Evolutionary conservation across 1,140 invertebrate genomes (phyloP).

Genomic region (Zeugodacus cucurbitae): DNA sequence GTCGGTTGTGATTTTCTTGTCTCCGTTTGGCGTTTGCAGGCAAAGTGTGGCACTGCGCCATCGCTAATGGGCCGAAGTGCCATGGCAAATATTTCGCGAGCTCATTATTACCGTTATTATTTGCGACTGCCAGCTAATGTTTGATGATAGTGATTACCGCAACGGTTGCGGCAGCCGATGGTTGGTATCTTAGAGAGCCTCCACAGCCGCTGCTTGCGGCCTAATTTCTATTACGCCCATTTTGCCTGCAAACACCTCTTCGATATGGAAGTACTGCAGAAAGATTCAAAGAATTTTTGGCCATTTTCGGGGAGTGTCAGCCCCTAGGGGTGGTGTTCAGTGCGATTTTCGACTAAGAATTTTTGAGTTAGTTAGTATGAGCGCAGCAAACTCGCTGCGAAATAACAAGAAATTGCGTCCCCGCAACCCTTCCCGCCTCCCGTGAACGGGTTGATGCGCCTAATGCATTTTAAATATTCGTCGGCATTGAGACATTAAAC

Average conservation of each 20-base stretch:
- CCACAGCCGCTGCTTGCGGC: neutral
- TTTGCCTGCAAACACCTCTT: neutral
- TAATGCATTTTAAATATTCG: conserved; percentile 34
- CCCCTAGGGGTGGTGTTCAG: neutral
- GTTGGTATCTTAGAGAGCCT: neutral
- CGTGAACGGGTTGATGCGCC: neutral
- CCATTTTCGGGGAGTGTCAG: too few relatives aligned
- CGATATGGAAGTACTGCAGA: neutral
- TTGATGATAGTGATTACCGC: conserved; percentile 25
- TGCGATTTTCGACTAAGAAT: neutral
- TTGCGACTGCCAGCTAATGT: neutral
- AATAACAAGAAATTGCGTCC: neutral
- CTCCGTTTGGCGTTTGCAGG: neutral
- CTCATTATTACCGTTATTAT: conserved; percentile 35
- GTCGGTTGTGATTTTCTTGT: neutral
- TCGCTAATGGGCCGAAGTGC: conserved; percentile 15
- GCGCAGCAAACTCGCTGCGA: neutral
- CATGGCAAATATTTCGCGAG: conserved; percentile 8
- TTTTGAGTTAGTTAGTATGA: neutral
- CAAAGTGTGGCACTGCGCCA: conserved; percentile 19
- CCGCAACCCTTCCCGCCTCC: neutral
- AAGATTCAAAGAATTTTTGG: too few relatives aligned
- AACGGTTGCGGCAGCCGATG: neutral
- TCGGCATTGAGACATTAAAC: conserved; percentile 35
- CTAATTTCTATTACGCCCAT: neutral